Percentiles rank a stretch among this genome's conserved stretches.
Conservation (phyloP, 2,888 invertebrate species). For the Seira ritae region DNA sequence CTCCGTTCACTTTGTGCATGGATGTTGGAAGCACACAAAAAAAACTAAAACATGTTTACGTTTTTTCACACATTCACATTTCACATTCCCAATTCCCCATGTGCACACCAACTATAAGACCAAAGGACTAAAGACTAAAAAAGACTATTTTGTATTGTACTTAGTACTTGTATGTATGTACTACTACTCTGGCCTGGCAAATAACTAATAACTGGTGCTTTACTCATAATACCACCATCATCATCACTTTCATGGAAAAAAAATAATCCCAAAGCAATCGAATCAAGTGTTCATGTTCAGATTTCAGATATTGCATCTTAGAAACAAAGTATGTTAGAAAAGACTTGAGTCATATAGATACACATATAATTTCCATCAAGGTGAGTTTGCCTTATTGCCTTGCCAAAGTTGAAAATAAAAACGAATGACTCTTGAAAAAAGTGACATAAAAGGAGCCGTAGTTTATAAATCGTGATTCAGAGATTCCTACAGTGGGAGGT, state of each 20-base stretch:
- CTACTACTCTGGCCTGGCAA: no score
- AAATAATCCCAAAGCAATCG: not conserved
- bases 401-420: no score
- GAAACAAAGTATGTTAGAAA: conserved; percentile 26
- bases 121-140: no score
- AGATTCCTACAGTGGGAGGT: not conserved
- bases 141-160: no score
- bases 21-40: not conserved
- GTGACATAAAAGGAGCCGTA: conserved; percentile 16
- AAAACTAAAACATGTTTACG: not conserved
- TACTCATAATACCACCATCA: no score
- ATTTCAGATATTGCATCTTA: not conserved
- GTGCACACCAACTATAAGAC: no score
- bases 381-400: no score
- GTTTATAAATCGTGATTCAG: conserved; percentile 35
- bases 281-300: not conserved
- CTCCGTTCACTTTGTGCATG: not conserved
- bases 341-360: not conserved
- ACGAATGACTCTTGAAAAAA: conserved; percentile 33
- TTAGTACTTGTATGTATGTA: no score
- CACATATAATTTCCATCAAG: conserved; percentile 29
- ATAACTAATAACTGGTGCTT: no score
- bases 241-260: no score
- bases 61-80: not conserved
- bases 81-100: not conserved